A percentile compares a stretch with the other conserved stretches of the same genome.
Conservation (phyloP, 2,797 vertebrate species). For the Alcedo atthis region DNA sequence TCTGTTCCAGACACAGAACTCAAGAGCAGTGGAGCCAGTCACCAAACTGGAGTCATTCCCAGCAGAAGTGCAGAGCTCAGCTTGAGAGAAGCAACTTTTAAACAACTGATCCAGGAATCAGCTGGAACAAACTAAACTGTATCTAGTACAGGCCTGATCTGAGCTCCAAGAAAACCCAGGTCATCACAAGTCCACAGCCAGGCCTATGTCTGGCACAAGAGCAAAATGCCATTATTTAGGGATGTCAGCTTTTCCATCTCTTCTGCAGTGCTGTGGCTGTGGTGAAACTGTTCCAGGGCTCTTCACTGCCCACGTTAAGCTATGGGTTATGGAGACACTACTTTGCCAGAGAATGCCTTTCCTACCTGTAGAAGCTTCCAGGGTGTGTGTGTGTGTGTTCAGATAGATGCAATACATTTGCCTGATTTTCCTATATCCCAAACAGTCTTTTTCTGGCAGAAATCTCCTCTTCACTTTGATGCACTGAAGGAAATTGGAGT, state of each 20-base stretch:
- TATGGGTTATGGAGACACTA: background rate
- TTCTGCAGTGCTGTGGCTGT: background rate
- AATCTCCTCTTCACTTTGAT: background rate
- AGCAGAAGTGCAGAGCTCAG: background rate
- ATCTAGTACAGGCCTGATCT: background rate
- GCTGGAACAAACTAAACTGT: background rate
- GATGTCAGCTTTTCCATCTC: background rate
- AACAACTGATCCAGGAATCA: background rate
- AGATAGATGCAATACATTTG: background rate
- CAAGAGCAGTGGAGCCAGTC: background rate
- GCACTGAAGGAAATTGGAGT: background rate
- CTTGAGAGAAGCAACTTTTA: background rate
- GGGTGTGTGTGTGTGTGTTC: too few species aligned
- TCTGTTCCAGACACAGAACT: background rate
- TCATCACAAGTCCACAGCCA: background rate
- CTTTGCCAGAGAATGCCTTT: background rate
- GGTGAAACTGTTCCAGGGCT: background rate
- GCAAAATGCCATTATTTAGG: background rate
- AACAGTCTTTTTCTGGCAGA: background rate
- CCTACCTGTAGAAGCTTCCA: fast-evolving
- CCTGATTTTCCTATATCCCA: background rate
- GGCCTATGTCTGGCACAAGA: too few species aligned
- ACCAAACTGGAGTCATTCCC: background rate
- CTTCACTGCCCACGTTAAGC: fast-evolving
- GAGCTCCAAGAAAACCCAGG: background rate